These are phyloP conservation scores for Drosophila peninsularis DNA, from an alignment of 2,888 invertebrate genomes.

Conservation along the genomic window DNA sequence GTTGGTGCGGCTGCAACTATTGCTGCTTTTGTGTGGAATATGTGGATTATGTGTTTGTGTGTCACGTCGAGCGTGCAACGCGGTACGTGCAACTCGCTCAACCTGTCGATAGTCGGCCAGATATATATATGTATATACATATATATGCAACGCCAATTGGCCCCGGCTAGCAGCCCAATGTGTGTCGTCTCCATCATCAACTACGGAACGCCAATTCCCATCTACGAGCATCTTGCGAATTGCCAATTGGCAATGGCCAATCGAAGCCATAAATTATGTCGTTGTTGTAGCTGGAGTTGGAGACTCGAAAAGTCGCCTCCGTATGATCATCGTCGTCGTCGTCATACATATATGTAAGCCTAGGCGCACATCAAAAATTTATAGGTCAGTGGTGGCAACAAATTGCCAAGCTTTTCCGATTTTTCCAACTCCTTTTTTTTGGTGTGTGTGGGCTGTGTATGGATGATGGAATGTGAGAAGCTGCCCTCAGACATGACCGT, in stretches of 20 bases:
- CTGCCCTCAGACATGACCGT: constrained; percentile 55
- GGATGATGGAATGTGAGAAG: constrained; percentile 57
- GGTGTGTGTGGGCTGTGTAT: constrained; percentile 22
- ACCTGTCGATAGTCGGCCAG: constrained; percentile 65
- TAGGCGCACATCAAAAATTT: constrained; percentile 77
- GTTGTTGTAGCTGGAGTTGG: constrained; percentile 40
- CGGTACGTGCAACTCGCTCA: constrained; percentile 63
- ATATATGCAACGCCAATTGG: constrained; percentile 49
- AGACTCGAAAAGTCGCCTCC: constrained; percentile 38
- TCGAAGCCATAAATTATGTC: constrained; percentile 75
- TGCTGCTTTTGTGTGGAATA: constrained; percentile 6
- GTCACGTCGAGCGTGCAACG: constrained; percentile 56
- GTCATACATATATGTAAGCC: constrained; percentile 15
- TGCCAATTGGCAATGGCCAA: constrained; percentile 56
- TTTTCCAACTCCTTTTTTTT: constrained; percentile 13
- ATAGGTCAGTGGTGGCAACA: constrained; percentile 83
- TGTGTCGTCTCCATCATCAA: constrained; percentile 60
- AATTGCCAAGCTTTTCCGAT: constrained; percentile 62
- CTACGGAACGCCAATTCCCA: constrained; percentile 44
- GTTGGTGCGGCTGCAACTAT: constrained; percentile 18
- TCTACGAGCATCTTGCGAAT: constrained; percentile 37
- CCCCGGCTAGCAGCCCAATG: constrained; percentile 40
- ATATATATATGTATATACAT: constrained; percentile 40
- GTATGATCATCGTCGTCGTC: constrained; percentile 34
- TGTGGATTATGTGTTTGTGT: constrained; percentile 61